Conservation (phyloP, 2,888 invertebrate species). For the Cataglyphis albicans region DNA sequence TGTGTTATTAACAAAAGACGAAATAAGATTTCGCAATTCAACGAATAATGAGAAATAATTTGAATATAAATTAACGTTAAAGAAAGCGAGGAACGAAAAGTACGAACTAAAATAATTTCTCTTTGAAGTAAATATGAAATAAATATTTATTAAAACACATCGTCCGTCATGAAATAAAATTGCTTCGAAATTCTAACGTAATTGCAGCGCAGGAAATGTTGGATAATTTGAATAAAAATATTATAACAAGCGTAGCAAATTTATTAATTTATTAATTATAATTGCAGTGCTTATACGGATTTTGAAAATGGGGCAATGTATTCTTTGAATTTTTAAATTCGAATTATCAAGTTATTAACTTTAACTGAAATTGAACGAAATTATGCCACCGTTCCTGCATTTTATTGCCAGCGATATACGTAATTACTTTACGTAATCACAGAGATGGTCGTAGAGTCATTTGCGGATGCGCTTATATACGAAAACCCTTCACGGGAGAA, state of each 20-base stretch:
- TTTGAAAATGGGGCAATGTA: not conserved
- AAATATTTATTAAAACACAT: not conserved
- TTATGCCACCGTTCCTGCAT: not conserved
- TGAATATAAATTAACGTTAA: not conserved
- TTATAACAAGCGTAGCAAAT: not conserved
- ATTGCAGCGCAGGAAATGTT: not conserved
- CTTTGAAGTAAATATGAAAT: not conserved
- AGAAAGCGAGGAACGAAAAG: not conserved
- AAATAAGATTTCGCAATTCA: conserved; percentile 19
- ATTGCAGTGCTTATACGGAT: not conserved
- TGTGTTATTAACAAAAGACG: not conserved
- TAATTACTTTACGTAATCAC: conserved; percentile 7
- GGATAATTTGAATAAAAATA: not conserved
- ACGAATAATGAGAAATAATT: not conserved
- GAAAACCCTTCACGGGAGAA: not conserved
- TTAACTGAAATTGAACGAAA: not conserved
- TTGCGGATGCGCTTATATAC: not conserved
- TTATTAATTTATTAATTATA: conserved; percentile 21
- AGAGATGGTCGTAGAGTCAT: not conserved
- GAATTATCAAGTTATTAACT: not conserved
- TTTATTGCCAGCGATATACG: not conserved
- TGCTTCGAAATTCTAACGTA: not conserved
- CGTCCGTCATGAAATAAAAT: not conserved
- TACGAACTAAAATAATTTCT: not conserved
- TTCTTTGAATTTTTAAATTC: not conserved